Evolutionary conservation across 1,140 invertebrate species (phyloP), one percentile per base, ranked within the genome.

Genomic region (Drosophila guanche): DNA sequence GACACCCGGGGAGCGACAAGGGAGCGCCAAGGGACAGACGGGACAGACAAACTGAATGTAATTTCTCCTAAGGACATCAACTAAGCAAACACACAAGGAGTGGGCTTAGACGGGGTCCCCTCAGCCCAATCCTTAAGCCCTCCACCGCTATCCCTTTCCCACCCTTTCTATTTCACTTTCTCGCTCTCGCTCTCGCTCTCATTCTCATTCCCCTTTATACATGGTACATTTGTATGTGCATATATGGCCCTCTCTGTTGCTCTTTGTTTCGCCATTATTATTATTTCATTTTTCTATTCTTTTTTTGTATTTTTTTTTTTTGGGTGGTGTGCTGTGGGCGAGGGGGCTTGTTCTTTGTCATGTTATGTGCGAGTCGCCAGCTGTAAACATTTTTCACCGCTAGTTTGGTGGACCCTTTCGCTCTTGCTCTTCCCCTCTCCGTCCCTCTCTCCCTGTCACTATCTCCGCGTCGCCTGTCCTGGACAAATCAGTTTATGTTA

Each of bases 51-150:
- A 68, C 67, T 58, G 47, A 70, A 75, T 75, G 70, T 74, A 74
- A 74, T 66, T 75, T 59, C 60, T 74, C 54, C 55, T 63, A 74
- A 74, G 71, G 71, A 74, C 70, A 75, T 75, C 71, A 75, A 58
- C 71, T 65, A 74, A 74, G 61, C 70, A 74, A 74, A 73, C 66
- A 66, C 69, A 63, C 22, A 54, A 54, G 59, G 53, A 73, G 53
- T 63, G 58, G 52, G 48, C 58, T 57, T 27, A 58, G 55, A 27
- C 33, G 10, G 33, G 10, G 25, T 5, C n/a, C 20, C 23, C 40
- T 29, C 12, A 33, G 8, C 33, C 10, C 10, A 4, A 12, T 12
- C 33, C 33, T 3, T 12, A 37, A 27, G 7, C 14, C 12, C 29
- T 12, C 20, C 14, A 55, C 42, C 58, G 23, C 14, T 58, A 8